Conservation (phyloP, 2,113 vertebrate genomes). For the Mesocricetus auratus region DNA sequence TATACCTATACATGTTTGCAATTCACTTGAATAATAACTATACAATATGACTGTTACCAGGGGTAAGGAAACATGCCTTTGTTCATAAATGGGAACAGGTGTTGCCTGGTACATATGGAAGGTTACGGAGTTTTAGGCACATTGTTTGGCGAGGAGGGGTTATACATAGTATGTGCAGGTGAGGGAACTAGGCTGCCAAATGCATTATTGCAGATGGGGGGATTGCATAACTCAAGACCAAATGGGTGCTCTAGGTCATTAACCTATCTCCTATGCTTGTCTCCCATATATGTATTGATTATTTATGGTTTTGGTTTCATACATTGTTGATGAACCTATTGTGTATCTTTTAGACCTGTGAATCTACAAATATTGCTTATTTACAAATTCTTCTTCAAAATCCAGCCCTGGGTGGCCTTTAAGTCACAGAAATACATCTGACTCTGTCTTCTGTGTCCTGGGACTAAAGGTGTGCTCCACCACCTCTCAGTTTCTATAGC, state of each 20-base stretch:
- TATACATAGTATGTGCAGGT: neutral
- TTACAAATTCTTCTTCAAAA: neutral
- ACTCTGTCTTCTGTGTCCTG: no score
- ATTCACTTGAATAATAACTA: neutral
- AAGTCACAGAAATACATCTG: no score
- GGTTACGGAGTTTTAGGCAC: neutral
- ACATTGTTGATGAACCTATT: constrained; percentile 7
- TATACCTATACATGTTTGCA: neutral
- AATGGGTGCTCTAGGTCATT: no score
- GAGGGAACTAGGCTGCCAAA: neutral
- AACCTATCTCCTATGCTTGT: neutral
- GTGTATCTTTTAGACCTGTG: neutral
- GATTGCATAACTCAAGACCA: neutral
- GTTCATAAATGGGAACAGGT: neutral
- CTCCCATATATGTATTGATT: neutral
- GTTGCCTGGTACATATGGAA: neutral
- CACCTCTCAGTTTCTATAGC: no score
- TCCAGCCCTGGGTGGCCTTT: neutral
- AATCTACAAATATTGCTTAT: neutral
- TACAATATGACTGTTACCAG: neutral
- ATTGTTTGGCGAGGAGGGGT: no score
- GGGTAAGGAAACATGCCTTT: neutral
- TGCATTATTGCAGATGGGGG: neutral
- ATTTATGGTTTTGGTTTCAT: neutral
- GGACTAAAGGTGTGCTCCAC: no score